Percentiles rank a stretch among this genome's conserved stretches.
Evolutionary conservation across 1,140 invertebrate species (phyloP).

Genomic region (Tetramorium alpestre): DNA sequence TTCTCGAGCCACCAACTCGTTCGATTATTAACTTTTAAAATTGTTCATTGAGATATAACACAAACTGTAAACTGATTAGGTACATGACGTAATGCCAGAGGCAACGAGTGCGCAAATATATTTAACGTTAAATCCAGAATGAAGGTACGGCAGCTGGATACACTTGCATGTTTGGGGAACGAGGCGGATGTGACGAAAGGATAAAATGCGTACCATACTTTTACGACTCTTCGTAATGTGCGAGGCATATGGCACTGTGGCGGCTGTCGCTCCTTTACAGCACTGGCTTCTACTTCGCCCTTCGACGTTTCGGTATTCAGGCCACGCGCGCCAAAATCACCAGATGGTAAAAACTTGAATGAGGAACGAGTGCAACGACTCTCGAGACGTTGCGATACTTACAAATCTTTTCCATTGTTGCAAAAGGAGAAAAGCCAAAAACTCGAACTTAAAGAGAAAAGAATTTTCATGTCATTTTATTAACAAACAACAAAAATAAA

Average conservation of each 20-base stretch:
- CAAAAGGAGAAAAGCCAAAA: background rate
- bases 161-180: background rate
- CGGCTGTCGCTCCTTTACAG: conserved; percentile 72
- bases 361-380: conserved; percentile 56
- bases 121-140: background rate
- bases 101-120: background rate
- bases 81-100: background rate
- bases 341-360: conserved; percentile 74
- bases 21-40: background rate
- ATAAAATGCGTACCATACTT: conserved; percentile 70
- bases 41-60: background rate
- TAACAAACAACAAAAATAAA: background rate
- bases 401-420: conserved; percentile 10
- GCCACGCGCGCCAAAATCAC: conserved; percentile 72
- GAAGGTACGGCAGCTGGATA: background rate
- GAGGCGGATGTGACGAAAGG: conserved; percentile 29
- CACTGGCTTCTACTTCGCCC: conserved; percentile 26
- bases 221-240: conserved; percentile 75
- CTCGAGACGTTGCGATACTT: conserved; percentile 27
- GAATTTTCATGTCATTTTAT: background rate
- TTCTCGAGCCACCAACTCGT: background rate
- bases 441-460: background rate
- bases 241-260: conserved; percentile 73
- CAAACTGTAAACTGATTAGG: background rate
- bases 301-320: conserved; percentile 64